These are phyloP conservation scores for Brachystomella parvula DNA, from an alignment of 1,140 invertebrate genomes.

Conservation along the genomic window DNA sequence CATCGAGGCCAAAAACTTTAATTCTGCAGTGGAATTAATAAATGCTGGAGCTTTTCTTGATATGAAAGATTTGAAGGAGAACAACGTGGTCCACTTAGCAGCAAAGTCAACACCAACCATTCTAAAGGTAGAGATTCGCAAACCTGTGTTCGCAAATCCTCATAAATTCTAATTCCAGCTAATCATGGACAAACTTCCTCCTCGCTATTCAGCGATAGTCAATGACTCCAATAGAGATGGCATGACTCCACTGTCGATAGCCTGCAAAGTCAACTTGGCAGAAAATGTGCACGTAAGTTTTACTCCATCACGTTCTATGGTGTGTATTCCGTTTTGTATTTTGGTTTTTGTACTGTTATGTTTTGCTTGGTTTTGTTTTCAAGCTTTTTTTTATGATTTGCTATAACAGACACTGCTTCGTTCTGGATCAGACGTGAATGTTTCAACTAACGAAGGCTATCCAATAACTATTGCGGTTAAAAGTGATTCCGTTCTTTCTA, in stretches of 20 bases:
- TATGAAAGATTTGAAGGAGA: constrained; percentile 14
- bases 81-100: constrained; percentile 25
- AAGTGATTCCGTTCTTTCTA: constrained; percentile 18
- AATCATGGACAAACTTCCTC: constrained; percentile 1
- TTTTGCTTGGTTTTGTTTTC: constrained; percentile 3
- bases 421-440: constrained; percentile 19
- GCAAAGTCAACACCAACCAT: constrained; percentile 6
- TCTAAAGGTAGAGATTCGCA: constrained; percentile 6
- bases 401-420: constrained; percentile 18
- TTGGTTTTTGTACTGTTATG: not conserved
- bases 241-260: constrained; percentile 19
- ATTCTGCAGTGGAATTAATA: not conserved
- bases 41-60: constrained; percentile 15
- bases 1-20: constrained; percentile 4
- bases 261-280: constrained; percentile 19
- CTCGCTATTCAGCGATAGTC: not conserved
- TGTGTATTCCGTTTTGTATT: not conserved
- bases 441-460: constrained; percentile 12
- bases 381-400: not conserved
- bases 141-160: not conserved
- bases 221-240: constrained; percentile 22
- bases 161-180: not conserved
- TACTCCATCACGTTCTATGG: not conserved
- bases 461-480: constrained; percentile 26
- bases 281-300: constrained; percentile 22